phyloP scores from a whole-genome alignment of 2,113 vertebrate species.

The Grallaria varia region DNA sequence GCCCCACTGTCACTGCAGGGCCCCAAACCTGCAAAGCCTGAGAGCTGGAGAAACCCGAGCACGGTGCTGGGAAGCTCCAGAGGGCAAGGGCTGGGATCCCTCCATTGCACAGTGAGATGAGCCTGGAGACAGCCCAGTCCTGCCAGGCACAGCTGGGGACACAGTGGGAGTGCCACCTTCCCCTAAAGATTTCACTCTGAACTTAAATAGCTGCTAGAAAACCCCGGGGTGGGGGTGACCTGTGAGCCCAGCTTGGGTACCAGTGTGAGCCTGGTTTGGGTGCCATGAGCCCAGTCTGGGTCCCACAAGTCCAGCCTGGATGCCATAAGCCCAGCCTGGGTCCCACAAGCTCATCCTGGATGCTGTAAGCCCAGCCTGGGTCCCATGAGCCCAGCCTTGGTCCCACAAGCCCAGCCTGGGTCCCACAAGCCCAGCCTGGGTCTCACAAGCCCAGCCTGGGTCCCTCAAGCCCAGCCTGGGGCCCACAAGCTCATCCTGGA shows the following conservation, averaged over 20 bases:
- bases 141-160: neutral
- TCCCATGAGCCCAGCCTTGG: neutral
- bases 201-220: neutral
- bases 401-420: rapidly evolving
- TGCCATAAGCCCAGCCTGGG: neutral
- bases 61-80: neutral
- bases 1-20: rapidly evolving
- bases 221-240: neutral
- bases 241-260: neutral
- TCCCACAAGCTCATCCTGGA: neutral
- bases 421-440: rapidly evolving
- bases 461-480: neutral
- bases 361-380: neutral
- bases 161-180: rapidly evolving
- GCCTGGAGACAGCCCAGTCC: neutral
- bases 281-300: rapidly evolving
- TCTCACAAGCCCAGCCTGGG: neutral
- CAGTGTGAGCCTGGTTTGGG: neutral
- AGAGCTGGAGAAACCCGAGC: rapidly evolving
- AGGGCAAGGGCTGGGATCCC: neutral
- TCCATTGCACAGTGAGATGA: rapidly evolving
- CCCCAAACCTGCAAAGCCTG: neutral
- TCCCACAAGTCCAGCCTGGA: rapidly evolving
- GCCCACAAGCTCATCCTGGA: neutral
- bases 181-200: neutral